Base-by-base conservation (phyloP, 2,888 invertebrate genomes). In the Pseudolycoriella hygida region DNA sequence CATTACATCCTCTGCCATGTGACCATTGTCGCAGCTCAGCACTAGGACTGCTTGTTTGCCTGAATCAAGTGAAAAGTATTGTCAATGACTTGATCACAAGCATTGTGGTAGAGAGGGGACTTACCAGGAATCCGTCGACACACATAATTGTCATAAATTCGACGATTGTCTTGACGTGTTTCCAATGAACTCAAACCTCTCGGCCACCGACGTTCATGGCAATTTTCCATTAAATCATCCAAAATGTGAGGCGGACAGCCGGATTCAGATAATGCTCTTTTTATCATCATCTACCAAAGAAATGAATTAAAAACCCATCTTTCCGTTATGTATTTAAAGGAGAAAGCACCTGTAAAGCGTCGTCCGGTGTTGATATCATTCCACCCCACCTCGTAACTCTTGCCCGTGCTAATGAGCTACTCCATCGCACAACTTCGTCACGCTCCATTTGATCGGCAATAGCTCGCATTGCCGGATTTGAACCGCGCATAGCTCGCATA, bases 301-400 rank as follows among this genome's bases (percentile, higher is more conserved):
- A 40, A 37, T 38, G 31, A 15, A 34, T 40, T 11, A 25, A 20
- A 32, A 42, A 43, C 34, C 18, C 17, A 19, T 15, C n/a, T 40
- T 14, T 40, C 3, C n/a, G 10, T 14, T 25, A 30, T 10, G 40
- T n/a, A 30, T 14, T 30, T n/a, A 19, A 19, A 42, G 3, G 15
- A 42, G 19, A 51, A 57, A 49, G 58, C 61, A 87, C 87, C 77
- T 88, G 88, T 53, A 93, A 69, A 44, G 88, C 82, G 64, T 89
- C 88, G 61, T 96, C 94, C 0, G 96, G 96, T 11, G 96, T 96
- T 20, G 93, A 93, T 57, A 96, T 96, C 92, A 96, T 93, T 46
- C 94, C 94, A 45, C 94, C 96, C 96, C 94, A 96, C 47, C 94
- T 74, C 1, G 92, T 92, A 40, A 96, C 94, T 48, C 92, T 69